Evolutionary conservation across 2,797 vertebrate species (phyloP), one percentile per base, ranked within the genome.

Genomic region (Diglossa cyanea): DNA sequence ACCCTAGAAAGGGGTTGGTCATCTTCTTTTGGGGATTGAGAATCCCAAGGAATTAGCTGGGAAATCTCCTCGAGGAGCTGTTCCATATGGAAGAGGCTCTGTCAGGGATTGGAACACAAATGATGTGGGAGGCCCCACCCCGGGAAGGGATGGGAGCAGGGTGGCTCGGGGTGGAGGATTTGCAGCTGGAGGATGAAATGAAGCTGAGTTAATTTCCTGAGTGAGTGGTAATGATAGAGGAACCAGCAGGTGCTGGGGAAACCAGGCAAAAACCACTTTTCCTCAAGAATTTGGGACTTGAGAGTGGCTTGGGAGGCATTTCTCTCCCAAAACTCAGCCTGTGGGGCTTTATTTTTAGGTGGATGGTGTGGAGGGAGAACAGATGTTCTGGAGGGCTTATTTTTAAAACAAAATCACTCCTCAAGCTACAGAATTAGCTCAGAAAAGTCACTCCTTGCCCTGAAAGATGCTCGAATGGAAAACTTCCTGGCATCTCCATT

Each of bases 321-420:
- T 92, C 86, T 81, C 33, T 88, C 73, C 39, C 3, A 2, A 55
- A 80, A 23, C 55, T 30, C 86, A 67, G 35, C 35, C 17, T 16
- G 35, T 25, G 66, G 60, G 88, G 62, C 88, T 94, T 90, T 95
- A 89, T 94, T 94, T 95, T 92, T 90, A 96, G 91, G 88, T 3
- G 7, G 68, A 31, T 90, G 83, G 77, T 39, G 89, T 25, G 55
- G 67, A 92, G 33, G 80, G 92, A 33, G 70, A 95, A 7, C 89
- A 95, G 95, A 94, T 95, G 93, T 94, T 95, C 63, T 57, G 1
- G 31, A 47, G 20, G 71, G 19, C 77, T 91, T 85, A 30, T 72
- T 94, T 94, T 73, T 88, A 19, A 76, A 94, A 70, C 68, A 88
- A 77, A 91, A 75, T 5, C 39, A 11, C 58, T 70, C 40, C 61